Evolutionary conservation across 2,113 vertebrate species (phyloP).

Genomic region (Arothron firmamentum): DNA sequence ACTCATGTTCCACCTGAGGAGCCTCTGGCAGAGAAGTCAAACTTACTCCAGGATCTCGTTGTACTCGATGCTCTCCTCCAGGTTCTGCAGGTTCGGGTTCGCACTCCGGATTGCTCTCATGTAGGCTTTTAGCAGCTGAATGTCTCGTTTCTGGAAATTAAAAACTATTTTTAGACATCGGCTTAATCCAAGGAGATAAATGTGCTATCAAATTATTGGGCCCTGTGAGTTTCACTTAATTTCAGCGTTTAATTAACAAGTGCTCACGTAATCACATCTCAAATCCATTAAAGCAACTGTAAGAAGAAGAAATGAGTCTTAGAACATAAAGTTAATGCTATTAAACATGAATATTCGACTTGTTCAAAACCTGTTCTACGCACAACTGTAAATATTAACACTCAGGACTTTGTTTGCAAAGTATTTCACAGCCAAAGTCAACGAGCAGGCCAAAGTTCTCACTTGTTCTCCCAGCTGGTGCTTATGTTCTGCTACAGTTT

Average conservation of each 20-base stretch:
- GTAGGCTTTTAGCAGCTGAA: conserved; percentile 96
- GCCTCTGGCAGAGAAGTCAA: neutral
- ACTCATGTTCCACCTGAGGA: too few species aligned
- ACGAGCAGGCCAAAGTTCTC: neutral
- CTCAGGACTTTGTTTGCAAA: too few species aligned
- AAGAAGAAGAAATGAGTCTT: too few species aligned
- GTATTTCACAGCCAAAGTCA: too few species aligned
- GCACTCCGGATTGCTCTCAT: conserved; percentile 97
- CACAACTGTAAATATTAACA: neutral
- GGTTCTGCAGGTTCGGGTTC: conserved; percentile 95
- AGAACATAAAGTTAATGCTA: too few species aligned
- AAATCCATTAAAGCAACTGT: too few species aligned
- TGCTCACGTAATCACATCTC: neutral
- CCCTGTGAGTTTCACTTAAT: neutral
- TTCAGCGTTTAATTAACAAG: neutral
- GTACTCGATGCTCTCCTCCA: conserved; percentile 97
- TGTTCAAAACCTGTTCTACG: neutral
- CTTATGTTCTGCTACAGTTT: conserved; percentile 88
- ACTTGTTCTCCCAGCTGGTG: conserved; percentile 97
- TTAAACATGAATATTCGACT: neutral
- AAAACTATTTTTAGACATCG: neutral
- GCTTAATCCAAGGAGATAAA: too few species aligned
- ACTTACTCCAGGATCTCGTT: conserved; percentile 98
- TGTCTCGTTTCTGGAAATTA: conserved; percentile 86
- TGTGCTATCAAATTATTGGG: neutral